Base-by-base conservation (phyloP, 2,888 invertebrate genomes). In the Eupeodes luniger region DNA sequence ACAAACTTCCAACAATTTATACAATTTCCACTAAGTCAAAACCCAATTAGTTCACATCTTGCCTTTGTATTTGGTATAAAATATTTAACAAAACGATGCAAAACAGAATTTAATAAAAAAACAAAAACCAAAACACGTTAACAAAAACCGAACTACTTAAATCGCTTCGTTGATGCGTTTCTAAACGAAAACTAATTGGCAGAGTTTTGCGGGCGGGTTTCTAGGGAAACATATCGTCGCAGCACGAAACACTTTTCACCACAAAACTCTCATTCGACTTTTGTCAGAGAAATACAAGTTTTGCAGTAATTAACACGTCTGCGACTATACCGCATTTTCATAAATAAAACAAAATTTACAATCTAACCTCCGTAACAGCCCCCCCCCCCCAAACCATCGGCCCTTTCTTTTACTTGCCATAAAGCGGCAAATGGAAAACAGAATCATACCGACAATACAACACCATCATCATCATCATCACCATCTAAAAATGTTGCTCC, bases 151-250 rank as follows among this genome's bases (percentile, higher is more conserved):
- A 27, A 12, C 14, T 34, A 44, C 44, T 44, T 27, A 59, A 47
- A 59, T 47, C 12, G 47, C 47, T 72, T 77, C 70, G 72, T 80
- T 87, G 87, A 87, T 87, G 87, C 83, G 83, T 87, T 87, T 55
- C 83, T 87, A 87, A 87, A 87, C 72, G 87, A 49, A 83, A 87
- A 87, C 80, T 87, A 87, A 87, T 87, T 87, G 87, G 87, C 87
- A 83, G 72, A 66, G 66, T 64, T 19, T 66, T 72, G 72, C 47
- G 69, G 69, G 69, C 40, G 47, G 47, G 59, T 72, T 72, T 47
- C 59, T 34, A 72, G 11, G 59, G 51, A 44, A 66, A 61, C 78
- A n/a, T 2, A 19, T 19, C 19, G 19, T 19, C 19, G 19, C 19
- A 19, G 19, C 51, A 51, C 64, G 57, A n/a, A 47, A 19, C 78